Base-by-base conservation (phyloP, 2,888 invertebrate genomes). In the Mycalesis mineus region DNA sequence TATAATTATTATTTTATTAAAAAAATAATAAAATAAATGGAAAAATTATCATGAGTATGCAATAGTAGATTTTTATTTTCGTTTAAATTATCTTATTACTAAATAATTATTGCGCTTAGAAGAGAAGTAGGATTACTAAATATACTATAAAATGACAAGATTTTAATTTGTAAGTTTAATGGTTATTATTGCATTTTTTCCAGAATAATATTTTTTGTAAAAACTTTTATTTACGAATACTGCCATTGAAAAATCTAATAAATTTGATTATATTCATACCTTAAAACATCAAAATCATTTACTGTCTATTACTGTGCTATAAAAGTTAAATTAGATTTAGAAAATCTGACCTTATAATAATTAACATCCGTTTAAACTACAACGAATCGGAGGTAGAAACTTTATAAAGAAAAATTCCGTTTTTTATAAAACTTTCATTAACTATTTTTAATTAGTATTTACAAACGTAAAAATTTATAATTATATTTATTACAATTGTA, bases 1-100 rank as follows among this genome's bases (percentile, higher is more conserved):
- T 36, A 39, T 39, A 28, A 17, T 47, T 48, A 40, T 63, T 64
- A 60, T 66, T 59, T 64, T 63, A 29, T 54, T 58, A 59, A 58
- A 51, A 22, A 50, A 11, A 56, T 36, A 36, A 50, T 22, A 40
- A 55, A 42, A 39, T 33, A 36, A 9, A 47, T 37, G 39, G 29
- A 50, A 14, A 47, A 33, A 11, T 13, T 22, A n/a, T n/a, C n/a
- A n/a, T n/a, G n/a, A n/a, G n/a, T n/a, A n/a, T n/a, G n/a, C n/a
- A 22, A 22, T 22, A 4, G 5, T 4, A 22, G 22, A 22, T 4
- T 22, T 22, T 22, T 5, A 2, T 2, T 22, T 22, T 22, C 22
- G 5, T 22, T 2, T 22, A 22, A 22, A 22, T 22, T 22, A 4
- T 22, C 5, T 22, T 22, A 22, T 4, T 22, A 5, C 22, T 22